These are phyloP conservation scores for Bufo bufo DNA, from an alignment of 2,113 vertebrate species.

Conservation along the genomic window DNA sequence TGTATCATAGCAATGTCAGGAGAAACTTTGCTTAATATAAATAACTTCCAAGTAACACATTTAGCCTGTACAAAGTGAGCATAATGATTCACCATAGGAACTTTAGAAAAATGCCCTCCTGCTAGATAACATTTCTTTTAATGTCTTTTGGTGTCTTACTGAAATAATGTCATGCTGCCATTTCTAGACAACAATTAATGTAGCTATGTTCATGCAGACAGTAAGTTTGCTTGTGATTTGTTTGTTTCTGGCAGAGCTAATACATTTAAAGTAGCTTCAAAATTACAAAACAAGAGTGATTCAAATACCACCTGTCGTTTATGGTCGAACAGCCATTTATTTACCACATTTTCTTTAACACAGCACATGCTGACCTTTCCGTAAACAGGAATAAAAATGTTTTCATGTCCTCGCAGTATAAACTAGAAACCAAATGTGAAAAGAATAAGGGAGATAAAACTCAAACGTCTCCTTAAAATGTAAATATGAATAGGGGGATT, in stretches of 20 bases:
- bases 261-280: conserved; percentile 69
- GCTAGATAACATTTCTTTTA: conserved; percentile 43
- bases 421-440: conserved; percentile 41
- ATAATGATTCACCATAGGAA: conserved; percentile 57
- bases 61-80: conserved; percentile 45
- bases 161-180: conserved; percentile 48
- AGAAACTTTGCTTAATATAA: conserved; percentile 48
- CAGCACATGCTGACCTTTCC: conserved; percentile 68
- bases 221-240: conserved; percentile 64
- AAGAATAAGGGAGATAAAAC: conserved; percentile 31
- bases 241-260: conserved; percentile 64
- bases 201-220: conserved; percentile 34
- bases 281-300: conserved; percentile 66
- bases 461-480: conserved; percentile 22
- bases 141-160: conserved; percentile 47
- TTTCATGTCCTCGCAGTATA: conserved; percentile 38
- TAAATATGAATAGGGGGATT: not conserved
- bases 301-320: conserved; percentile 66
- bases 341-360: conserved; percentile 66
- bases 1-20: conserved; percentile 46
- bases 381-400: conserved; percentile 53
- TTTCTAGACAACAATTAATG: conserved; percentile 59
- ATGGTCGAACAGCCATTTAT: conserved; percentile 66
- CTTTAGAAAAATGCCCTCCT: conserved; percentile 53
- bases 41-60: conserved; percentile 45